Evolutionary conservation across 2,797 vertebrate species (phyloP).

Genomic region (Phoeniculus purpureus): DNA sequence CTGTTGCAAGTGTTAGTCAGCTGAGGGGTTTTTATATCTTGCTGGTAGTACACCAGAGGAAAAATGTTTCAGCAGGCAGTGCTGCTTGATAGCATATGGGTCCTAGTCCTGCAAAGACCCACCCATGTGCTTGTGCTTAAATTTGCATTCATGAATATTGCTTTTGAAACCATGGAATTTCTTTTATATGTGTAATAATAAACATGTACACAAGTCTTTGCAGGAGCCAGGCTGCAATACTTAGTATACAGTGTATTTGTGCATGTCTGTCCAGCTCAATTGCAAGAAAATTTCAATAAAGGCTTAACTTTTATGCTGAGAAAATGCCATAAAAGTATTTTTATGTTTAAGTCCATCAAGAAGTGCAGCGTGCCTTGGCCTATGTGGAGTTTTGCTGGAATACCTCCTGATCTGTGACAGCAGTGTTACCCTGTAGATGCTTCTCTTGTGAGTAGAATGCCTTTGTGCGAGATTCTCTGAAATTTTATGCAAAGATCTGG

Average conservation of each 20-base stretch:
- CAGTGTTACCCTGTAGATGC: neutral
- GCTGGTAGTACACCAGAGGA: neutral
- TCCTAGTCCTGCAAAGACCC: neutral
- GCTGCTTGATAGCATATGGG: neutral
- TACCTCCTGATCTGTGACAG: neutral
- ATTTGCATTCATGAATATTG: neutral
- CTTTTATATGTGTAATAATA: neutral
- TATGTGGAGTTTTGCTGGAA: neutral
- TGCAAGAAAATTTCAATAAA: constrained; percentile 6
- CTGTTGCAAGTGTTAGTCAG: neutral
- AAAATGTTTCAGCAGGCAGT: neutral
- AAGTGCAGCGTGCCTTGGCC: neutral
- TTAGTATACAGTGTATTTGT: neutral
- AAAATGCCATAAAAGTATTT: neutral
- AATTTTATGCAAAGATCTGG: neutral
- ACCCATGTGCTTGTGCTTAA: neutral
- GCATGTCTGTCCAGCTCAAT: neutral
- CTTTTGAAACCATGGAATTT: neutral
- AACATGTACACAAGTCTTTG: neutral
- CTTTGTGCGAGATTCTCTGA: neutral
- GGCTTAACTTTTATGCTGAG: neutral
- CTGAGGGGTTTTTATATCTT: neutral
- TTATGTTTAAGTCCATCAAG: neutral
- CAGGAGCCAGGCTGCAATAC: constrained; percentile 1
- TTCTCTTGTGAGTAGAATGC: neutral